Evolutionary conservation across 2,888 invertebrate genomes (phyloP).

Genomic region (Sepioteuthis lessoniana): DNA sequence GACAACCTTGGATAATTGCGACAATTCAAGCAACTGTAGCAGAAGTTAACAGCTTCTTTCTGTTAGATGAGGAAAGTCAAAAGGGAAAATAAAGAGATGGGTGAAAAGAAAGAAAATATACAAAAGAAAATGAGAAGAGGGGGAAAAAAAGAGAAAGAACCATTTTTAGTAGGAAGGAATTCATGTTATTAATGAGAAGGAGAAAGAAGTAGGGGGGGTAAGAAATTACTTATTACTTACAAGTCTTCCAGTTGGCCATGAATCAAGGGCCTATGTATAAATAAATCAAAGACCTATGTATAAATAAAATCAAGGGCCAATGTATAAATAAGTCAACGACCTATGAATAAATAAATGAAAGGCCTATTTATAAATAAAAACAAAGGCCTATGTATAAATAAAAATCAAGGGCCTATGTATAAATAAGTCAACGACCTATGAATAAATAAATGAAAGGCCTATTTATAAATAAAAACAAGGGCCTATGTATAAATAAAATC

Average conservation of each 20-base stretch:
- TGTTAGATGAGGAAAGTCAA: not conserved
- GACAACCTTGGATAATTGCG: too few relatives aligned
- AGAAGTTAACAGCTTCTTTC: too few relatives aligned
- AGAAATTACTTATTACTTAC: not conserved
- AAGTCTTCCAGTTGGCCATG: slow-evolving; percentile 4
- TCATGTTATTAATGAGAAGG: too few relatives aligned
- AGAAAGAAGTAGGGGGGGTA: not conserved
- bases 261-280: not conserved
- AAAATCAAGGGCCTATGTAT: not conserved
- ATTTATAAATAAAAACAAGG: not conserved
- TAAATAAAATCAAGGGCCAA: not conserved
- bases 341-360: not conserved
- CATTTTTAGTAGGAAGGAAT: too few relatives aligned
- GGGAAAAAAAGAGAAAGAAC: not conserved
- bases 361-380: not conserved
- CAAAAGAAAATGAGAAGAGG: not conserved
- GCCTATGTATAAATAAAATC: not conserved
- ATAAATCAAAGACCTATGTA: not conserved
- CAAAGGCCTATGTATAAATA: not conserved
- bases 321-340: not conserved
- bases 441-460: not conserved
- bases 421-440: not conserved
- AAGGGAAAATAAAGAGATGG: not conserved
- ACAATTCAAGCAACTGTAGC: too few relatives aligned
- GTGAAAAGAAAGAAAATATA: not conserved